phyloP scores from a whole-genome alignment of 2,888 invertebrate species.

The Suillia variegata region DNA sequence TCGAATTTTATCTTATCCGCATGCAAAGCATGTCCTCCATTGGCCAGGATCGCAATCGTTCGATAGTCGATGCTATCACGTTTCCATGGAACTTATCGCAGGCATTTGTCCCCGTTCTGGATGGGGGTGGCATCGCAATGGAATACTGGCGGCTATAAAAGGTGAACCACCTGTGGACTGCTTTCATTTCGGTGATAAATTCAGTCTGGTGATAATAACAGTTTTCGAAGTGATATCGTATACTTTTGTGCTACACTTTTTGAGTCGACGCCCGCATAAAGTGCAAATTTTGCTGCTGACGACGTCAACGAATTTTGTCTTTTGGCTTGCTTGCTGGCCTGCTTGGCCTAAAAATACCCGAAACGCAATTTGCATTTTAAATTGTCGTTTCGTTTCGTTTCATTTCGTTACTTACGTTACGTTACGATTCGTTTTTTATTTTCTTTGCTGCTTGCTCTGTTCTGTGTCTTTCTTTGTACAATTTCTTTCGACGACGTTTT shows the following conservation, averaged over 20 bases:
- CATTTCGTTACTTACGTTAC: too few relatives aligned
- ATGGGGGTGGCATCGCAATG: constrained; percentile 17
- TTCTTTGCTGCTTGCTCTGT: constrained; percentile 17
- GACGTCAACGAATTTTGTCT: too few relatives aligned
- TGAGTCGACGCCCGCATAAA: constrained; percentile 42
- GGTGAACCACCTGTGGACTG: constrained; percentile 43
- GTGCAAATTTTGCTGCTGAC: constrained; percentile 33
- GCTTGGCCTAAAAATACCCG: constrained; percentile 31
- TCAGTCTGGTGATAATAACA: constrained; percentile 13
- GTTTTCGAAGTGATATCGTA: constrained; percentile 3
- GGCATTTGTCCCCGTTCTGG: constrained; percentile 13
- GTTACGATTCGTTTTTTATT: constrained; percentile 45
- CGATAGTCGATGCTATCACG: constrained; percentile 15
- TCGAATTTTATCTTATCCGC: constrained; percentile 42
- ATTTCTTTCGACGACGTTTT: not conserved
- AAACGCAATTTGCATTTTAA: constrained; percentile 44
- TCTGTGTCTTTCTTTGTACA: not conserved
- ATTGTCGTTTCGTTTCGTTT: too few relatives aligned
- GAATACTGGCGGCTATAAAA: constrained; percentile 53
- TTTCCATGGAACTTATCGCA: not conserved
- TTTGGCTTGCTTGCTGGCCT: constrained; percentile 16
- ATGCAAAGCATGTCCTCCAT: constrained; percentile 24
- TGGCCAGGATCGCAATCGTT: constrained; percentile 35
- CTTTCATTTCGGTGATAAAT: constrained; percentile 47
- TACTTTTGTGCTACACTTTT: not conserved